Evolutionary conservation across 2,888 invertebrate species (phyloP), one percentile per base, ranked within the genome.

Genomic region (Cryptosula pallasiana): DNA sequence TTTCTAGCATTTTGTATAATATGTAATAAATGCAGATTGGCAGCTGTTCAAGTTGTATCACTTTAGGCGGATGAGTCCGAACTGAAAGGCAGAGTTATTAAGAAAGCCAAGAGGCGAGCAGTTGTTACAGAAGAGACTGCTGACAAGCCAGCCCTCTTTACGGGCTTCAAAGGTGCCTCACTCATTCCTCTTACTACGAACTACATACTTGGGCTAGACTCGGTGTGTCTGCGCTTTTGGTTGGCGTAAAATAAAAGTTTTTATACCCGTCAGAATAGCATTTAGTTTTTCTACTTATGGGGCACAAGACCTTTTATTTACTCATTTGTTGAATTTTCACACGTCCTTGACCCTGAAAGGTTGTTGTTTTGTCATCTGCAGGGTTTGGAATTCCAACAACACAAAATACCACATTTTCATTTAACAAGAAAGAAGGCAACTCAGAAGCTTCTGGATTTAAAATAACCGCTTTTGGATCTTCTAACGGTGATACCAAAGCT

Each of bases 1-100:
- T 45, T 45, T 45, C 20, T 45, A 45, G 9, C 45, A 45, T 45
- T n/a, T n/a, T n/a, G 20, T 13, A 45, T 45, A 45, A 13, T 45
- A 45, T 45, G 23, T 9, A 57, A 57, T 57, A 57, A 25, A 9
- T 57, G 13, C 57, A 57, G 5, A 20, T 45, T 45, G 45, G 9
- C 45, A 13, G 5, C 45, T 45, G 45, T 13, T 45, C 20, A 13
- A 45, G 20, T 45, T 45, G n/a, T n/a, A n/a, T 45, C 9, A 13
- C 55, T 55, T 27, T 32, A 78, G 69, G 88, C 91, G 0, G 74
- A 89, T 0, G 89, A 89, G 54, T 91, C 91, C 69, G 88, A 90
- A 74, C 82, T 95, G 29, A 90, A 91, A 79, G 89, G 88, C 78
- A 89, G 95, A 81, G 89, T 91, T 73, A 91, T 95, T 70, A 91